These are phyloP conservation scores for Sebastes variabilis DNA, from an alignment of 2,797 vertebrate genomes.

Conservation along the genomic window DNA sequence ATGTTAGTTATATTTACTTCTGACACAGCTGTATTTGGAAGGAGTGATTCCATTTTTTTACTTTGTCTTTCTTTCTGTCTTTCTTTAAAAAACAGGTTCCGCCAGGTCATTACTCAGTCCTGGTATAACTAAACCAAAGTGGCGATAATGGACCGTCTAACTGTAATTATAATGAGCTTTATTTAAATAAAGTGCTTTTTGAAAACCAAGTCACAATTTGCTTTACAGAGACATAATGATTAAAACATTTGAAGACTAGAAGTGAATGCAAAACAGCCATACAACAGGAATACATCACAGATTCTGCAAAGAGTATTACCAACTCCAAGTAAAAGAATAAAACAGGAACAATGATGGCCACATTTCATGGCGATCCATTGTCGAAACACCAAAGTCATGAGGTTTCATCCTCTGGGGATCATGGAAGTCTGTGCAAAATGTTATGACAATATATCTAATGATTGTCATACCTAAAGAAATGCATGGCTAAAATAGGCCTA, in stretches of 20 bases:
- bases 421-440: background rate
- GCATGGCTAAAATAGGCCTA: background rate
- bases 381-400: background rate
- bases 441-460: background rate
- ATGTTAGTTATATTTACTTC: background rate
- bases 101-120: background rate
- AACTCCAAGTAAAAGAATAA: background rate
- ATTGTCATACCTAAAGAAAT: background rate
- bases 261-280: background rate
- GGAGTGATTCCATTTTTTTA: background rate
- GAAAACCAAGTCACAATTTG: constrained; percentile 3
- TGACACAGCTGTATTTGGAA: background rate
- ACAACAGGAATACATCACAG: background rate
- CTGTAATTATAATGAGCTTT: constrained; percentile 9
- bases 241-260: constrained; percentile 5
- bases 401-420: background rate
- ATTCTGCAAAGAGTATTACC: background rate
- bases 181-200: constrained; percentile 26
- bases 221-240: constrained; percentile 1
- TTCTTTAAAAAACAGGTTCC: background rate
- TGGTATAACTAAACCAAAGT: constrained; percentile 10
- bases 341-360: background rate
- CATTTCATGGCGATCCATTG: background rate
- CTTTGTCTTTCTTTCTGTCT: background rate
- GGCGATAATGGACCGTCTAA: constrained; percentile 26